Conservation (phyloP, 53 echinoderm and acorn worm species). For the Stichopus horrens region DNA sequence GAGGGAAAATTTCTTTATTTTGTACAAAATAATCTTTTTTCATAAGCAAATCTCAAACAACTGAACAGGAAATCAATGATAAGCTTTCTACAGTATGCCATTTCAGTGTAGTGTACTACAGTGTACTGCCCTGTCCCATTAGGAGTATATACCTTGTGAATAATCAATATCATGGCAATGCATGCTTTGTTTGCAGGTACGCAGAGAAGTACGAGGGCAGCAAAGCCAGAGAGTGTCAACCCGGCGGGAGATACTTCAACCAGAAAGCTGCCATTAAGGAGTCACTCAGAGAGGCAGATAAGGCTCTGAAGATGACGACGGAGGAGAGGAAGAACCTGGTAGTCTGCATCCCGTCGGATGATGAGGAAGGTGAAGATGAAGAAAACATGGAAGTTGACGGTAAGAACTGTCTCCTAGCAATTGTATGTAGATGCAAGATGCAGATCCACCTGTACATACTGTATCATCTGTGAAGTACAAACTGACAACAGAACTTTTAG, state of each 20-base stretch:
- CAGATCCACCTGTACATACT: too few relatives aligned
- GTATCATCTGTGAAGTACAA: neutral
- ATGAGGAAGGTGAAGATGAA: constrained; percentile 76
- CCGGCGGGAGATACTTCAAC: constrained; percentile 76
- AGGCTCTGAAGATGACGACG: constrained; percentile 53
- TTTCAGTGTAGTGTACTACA: neutral
- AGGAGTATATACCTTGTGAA: neutral
- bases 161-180: neutral
- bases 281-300: constrained; percentile 67
- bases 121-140: neutral
- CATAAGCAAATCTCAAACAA: too few relatives aligned
- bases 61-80: too few relatives aligned
- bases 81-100: too few relatives aligned
- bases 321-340: constrained; percentile 82
- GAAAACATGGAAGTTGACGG: constrained; percentile 63
- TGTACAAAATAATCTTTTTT: too few relatives aligned
- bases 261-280: constrained; percentile 71
- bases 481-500: too few relatives aligned
- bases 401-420: neutral
- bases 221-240: constrained; percentile 62
- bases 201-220: constrained; percentile 65
- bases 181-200: constrained; percentile 47
- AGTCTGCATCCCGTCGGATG: constrained; percentile 76
- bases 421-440: neutral
- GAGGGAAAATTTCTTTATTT: too few relatives aligned